A percentile compares a stretch with the other conserved stretches of the same genome.
phyloP scores from a whole-genome alignment of 1,140 invertebrate genomes.

The Spodoptera frugiperda region DNA sequence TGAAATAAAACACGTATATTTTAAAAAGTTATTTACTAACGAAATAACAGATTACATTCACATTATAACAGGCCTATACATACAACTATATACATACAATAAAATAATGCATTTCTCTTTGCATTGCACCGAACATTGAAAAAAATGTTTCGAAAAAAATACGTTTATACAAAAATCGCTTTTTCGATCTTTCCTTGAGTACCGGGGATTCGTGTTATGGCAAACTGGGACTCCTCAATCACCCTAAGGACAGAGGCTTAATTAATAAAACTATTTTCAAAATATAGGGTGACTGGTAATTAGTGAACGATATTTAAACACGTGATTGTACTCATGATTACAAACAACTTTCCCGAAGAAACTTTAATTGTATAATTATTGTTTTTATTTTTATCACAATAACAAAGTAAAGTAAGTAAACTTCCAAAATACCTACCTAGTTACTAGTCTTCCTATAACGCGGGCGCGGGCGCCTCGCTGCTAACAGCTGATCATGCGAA shows the following conservation, averaged over 20 bases:
- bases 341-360: too few species aligned
- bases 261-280: background rate
- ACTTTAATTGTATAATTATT: too few species aligned
- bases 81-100: conserved; percentile 37
- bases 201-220: background rate
- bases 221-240: background rate
- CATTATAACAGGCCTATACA: conserved; percentile 38
- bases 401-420: too few species aligned
- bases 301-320: too few species aligned
- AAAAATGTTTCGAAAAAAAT: background rate
- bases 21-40: conserved; percentile 36
- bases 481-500: too few species aligned
- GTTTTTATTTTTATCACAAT: too few species aligned
- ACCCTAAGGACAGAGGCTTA: conserved; percentile 16
- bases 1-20: conserved; percentile 17
- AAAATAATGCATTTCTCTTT: conserved; percentile 10
- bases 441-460: too few species aligned
- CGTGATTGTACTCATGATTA: too few species aligned
- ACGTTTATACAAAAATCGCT: conserved; percentile 12
- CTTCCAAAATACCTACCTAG: too few species aligned
- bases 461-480: too few species aligned
- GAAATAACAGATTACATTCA: conserved; percentile 31
- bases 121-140: conserved; percentile 17
- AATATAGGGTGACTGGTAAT: too few species aligned
- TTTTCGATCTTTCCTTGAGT: background rate